These are phyloP conservation scores for Campoplex nolae DNA, from an alignment of 2,888 invertebrate species.

Conservation along the genomic window DNA sequence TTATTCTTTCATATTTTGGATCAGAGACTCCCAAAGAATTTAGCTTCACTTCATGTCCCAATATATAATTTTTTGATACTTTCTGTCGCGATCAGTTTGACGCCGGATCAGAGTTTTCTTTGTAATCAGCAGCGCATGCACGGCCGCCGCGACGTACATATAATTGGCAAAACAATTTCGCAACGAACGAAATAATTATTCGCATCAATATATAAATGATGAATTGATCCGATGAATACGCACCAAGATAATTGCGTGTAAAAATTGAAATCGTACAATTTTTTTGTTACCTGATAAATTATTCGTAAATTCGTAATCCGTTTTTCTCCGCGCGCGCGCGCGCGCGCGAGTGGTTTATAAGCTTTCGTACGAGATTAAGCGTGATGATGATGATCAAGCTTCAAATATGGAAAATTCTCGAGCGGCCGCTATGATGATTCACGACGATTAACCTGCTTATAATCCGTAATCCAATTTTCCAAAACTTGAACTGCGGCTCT, in stretches of 20 bases:
- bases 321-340: constrained; percentile 86
- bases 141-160: constrained; percentile 87
- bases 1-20: constrained; percentile 85
- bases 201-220: no score
- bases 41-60: constrained; percentile 92
- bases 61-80: constrained; percentile 84
- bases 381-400: constrained; percentile 84
- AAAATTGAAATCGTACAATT: not conserved
- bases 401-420: constrained; percentile 90
- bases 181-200: not conserved
- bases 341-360: constrained; percentile 85
- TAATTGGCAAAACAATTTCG: not conserved
- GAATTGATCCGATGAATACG: no score
- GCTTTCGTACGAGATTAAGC: constrained; percentile 83
- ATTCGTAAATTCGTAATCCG: constrained; percentile 85
- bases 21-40: constrained; percentile 83
- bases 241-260: not conserved
- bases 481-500: constrained; percentile 90
- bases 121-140: constrained; percentile 86
- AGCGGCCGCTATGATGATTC: constrained; percentile 86
- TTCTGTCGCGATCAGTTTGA: constrained; percentile 85
- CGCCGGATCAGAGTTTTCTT: constrained; percentile 88
- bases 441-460: constrained; percentile 85
- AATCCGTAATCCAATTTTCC: constrained; percentile 91
- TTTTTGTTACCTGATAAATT: constrained; percentile 73